phyloP scores from a whole-genome alignment of 2,797 vertebrate genomes.

The Chrysolophus pictus region DNA sequence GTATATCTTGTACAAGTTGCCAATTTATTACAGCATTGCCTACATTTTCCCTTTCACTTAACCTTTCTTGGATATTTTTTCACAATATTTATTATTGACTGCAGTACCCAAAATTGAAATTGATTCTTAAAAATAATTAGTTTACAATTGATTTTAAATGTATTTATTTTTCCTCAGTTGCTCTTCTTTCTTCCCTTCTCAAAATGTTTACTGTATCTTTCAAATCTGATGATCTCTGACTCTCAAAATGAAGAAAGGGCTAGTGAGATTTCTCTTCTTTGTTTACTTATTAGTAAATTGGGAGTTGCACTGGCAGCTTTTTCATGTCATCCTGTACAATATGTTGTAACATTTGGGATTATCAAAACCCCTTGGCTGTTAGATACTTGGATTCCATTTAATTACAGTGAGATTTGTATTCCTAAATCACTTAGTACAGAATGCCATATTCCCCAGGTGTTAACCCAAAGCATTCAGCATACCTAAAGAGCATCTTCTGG shows the following conservation, averaged over 20 bases:
- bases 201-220: neutral
- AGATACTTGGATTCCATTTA: neutral
- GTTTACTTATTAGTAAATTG: neutral
- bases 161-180: neutral
- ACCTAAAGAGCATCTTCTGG: constrained; percentile 5
- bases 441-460: neutral
- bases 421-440: neutral
- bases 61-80: neutral
- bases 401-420: constrained; percentile 24
- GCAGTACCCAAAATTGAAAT: neutral
- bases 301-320: neutral
- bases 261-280: neutral
- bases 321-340: neutral
- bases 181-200: rapidly evolving
- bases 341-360: neutral
- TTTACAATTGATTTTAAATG: neutral
- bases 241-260: neutral
- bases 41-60: neutral
- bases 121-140: neutral
- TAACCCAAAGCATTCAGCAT: neutral
- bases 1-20: neutral
- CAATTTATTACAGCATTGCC: neutral
- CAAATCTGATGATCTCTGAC: neutral
- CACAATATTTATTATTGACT: neutral
- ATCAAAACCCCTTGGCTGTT: neutral